Evolutionary conservation across 2,113 vertebrate species (phyloP).

Genomic region (Rhinolophus sinicus): DNA sequence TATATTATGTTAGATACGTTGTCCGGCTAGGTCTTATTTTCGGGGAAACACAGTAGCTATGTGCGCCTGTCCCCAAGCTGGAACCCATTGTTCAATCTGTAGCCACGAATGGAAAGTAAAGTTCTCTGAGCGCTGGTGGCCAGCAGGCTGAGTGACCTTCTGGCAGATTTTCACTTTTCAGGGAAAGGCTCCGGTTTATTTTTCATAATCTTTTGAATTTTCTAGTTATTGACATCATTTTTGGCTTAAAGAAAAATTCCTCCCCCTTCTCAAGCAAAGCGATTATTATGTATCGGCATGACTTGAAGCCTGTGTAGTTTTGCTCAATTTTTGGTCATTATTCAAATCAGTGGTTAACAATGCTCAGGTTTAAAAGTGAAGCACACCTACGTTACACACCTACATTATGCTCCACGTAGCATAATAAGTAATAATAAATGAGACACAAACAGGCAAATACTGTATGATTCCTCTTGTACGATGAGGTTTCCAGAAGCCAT

Average conservation of each 20-base stretch:
- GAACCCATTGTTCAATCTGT: background rate
- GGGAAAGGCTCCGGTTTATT: background rate
- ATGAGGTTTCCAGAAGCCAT: background rate
- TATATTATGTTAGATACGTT: too few species aligned
- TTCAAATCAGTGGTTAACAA: background rate
- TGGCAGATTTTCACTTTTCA: background rate
- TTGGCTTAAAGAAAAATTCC: background rate
- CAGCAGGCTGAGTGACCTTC: accelerated
- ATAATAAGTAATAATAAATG: too few species aligned
- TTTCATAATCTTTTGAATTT: background rate
- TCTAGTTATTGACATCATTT: background rate
- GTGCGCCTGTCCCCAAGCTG: background rate
- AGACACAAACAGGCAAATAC: background rate
- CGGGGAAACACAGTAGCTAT: background rate
- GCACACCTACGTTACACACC: background rate
- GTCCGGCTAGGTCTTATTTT: too few species aligned
- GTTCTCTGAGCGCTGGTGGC: background rate
- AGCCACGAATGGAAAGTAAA: background rate
- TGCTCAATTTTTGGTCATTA: background rate
- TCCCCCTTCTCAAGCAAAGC: background rate
- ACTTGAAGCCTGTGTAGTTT: background rate
- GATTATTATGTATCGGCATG: accelerated
- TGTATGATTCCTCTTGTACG: background rate
- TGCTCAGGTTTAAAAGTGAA: background rate
- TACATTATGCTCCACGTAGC: too few species aligned